These are phyloP conservation scores for Micropoecilia bifurca DNA, from an alignment of 2,797 vertebrate species.

Conservation along the genomic window DNA sequence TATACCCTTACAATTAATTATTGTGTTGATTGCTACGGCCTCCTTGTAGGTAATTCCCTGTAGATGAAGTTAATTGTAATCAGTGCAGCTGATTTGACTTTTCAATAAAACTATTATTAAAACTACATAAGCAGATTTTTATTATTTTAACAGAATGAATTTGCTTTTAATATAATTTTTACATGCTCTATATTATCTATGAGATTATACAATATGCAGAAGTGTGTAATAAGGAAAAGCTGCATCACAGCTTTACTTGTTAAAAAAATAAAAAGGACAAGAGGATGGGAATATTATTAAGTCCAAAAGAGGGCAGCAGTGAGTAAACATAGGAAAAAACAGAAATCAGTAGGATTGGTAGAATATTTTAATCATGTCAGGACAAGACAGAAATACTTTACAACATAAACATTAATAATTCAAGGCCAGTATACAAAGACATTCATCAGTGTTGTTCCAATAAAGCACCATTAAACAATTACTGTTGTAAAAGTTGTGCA, in stretches of 20 bases:
- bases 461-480: slow-evolving; percentile 40
- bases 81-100: neutral
- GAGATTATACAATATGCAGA: neutral
- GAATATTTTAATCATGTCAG: slow-evolving; percentile 48
- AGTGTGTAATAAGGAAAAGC: no score
- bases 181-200: neutral
- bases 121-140: no score
- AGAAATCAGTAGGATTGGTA: neutral
- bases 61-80: neutral
- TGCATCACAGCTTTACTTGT: neutral
- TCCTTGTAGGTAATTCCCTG: neutral
- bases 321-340: neutral
- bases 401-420: slow-evolving; percentile 34
- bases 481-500: slow-evolving; percentile 49
- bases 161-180: neutral
- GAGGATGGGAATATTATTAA: neutral
- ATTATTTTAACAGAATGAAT: neutral
- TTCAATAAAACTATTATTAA: neutral
- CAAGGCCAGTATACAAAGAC: slow-evolving; percentile 21
- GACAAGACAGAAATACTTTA: slow-evolving; percentile 21
- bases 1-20: neutral
- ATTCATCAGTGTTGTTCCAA: slow-evolving; percentile 25
- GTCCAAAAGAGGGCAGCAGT: neutral
- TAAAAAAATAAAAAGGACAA: neutral
- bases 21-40: neutral